Evolutionary conservation across 2,113 vertebrate species (phyloP).

Genomic region (Podiceps cristatus): DNA sequence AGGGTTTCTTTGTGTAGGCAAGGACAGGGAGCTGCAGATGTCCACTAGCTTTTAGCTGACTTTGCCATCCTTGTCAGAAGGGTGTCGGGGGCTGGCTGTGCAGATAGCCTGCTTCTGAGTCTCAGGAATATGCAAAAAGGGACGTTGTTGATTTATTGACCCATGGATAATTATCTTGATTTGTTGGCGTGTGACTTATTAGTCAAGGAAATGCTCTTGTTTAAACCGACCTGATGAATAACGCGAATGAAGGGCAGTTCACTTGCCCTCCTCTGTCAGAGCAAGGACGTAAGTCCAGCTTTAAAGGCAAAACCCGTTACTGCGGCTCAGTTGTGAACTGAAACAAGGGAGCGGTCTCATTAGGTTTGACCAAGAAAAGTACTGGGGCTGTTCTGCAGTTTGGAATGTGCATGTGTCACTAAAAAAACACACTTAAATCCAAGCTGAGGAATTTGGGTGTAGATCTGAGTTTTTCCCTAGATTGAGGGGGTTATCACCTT

Average conservation of each 20-base stretch:
- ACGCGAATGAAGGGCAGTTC: neutral
- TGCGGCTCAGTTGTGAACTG: neutral
- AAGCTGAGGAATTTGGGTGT: neutral
- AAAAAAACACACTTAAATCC: neutral
- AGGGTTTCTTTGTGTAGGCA: neutral
- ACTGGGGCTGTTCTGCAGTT: neutral
- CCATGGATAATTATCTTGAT: slow-evolving; percentile 22
- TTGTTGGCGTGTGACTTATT: neutral
- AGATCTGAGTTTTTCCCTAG: neutral
- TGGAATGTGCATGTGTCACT: neutral
- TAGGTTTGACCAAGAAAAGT: neutral
- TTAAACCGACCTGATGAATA: neutral
- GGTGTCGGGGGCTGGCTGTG: neutral
- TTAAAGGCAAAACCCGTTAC: neutral
- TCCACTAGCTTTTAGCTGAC: neutral
- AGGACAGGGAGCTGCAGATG: neutral
- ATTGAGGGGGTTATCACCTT: neutral
- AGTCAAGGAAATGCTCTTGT: neutral
- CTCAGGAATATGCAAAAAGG: neutral
- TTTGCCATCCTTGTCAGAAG: neutral
- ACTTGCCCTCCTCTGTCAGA: neutral
- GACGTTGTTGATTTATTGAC: neutral
- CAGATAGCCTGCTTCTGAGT: neutral
- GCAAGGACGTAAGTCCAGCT: neutral
- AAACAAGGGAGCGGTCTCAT: neutral